Base-by-base conservation (phyloP, 1,140 invertebrate genomes). In the Anadara kagoshimensis region DNA sequence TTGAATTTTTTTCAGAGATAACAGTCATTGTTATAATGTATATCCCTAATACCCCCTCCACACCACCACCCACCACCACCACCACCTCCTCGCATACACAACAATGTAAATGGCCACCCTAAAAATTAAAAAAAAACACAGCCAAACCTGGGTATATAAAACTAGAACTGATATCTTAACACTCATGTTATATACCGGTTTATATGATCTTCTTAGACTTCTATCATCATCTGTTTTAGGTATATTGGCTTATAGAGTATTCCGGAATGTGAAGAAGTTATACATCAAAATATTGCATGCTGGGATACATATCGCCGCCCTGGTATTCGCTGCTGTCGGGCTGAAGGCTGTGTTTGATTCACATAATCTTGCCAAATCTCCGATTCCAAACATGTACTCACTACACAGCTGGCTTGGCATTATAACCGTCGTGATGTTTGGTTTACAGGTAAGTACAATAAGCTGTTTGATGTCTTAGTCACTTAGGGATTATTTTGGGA, bases 371-470 rank as follows among this genome's bases (percentile, higher is more conserved):
- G 82, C 78, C 22, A 49, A 59, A 16, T 62, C 87, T 26, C 93
- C 94, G 7, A 96, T 90, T 45, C 93, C 94, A 7, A 96, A 97
- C 88, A 89, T 97, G 85, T 96, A 96, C 85, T 88, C 92, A 59
- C 86, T 97, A 49, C 96, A 97, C 88, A 95, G 94, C 78, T 97
- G 96, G 95, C 82, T 97, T 61, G 96, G 96, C 0, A 85, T 97
- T 0, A 89, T 91, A 11, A 92, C 93, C 41, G 92, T 96, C 11
- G 91, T 95, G 76, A 84, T 96, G 75, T 97, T 95, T 86, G 90
- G 91, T 56, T 88, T 93, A 47, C 95, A 95, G 92, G 94, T 95
- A 88, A 87, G 78, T 64, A 18, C 43, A 36, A 36, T 20, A 56
- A 20, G 43, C 18, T 20, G 4, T 44, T 57, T 66, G 18, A 11